Base-by-base conservation (phyloP, 1,140 invertebrate species). In the Bombus soroeensis region DNA sequence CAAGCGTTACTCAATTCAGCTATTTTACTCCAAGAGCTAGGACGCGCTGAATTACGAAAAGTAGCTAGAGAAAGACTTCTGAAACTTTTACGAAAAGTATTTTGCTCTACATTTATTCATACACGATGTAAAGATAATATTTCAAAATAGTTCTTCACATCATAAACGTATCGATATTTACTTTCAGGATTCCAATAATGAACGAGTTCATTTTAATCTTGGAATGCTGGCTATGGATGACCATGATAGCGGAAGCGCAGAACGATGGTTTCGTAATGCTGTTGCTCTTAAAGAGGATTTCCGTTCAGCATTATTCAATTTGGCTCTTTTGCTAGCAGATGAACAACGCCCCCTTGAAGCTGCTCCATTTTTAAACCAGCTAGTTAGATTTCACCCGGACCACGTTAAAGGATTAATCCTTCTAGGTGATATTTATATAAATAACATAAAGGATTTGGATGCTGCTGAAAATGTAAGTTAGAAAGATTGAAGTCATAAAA, bases 201-300 rank as follows among this genome's bases (percentile, higher is more conserved):
- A 99, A 92, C 96, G 98, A 80, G 97, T 99, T 5, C 98, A 98
- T 94, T 99, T 99, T 93, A 99, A 99, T 95, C 96, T 99, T 68
- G 98, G 98, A 81, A 99, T 99, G 98, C 95, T 99, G 59, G 98
- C 98, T 32, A 99, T 99, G 98, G 98, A 99, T 94, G 98, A 99
- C 92, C 97, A 97, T 57, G 97, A 99, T 92, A 97, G 97, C 39
- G 96, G 96, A n/a, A 97, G 97, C 88, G 98, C 98, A 0, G 98
- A 99, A 93, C 96, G 97, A 68, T 98, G 98, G 97, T 99, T 99
- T 93, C 96, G 98, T 73, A 97, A 97, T 64, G 98, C 98, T 3
- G 97, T 98, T 12, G 97, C 98, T 90, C 95, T 98, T 2, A 98
- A 98, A 92, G 96, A 97, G 5, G 97, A 98, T 94, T 99, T 99